Evolutionary conservation across 2,888 invertebrate genomes (phyloP), one percentile per base, ranked within the genome.

Genomic region (Steromphala cineraria): DNA sequence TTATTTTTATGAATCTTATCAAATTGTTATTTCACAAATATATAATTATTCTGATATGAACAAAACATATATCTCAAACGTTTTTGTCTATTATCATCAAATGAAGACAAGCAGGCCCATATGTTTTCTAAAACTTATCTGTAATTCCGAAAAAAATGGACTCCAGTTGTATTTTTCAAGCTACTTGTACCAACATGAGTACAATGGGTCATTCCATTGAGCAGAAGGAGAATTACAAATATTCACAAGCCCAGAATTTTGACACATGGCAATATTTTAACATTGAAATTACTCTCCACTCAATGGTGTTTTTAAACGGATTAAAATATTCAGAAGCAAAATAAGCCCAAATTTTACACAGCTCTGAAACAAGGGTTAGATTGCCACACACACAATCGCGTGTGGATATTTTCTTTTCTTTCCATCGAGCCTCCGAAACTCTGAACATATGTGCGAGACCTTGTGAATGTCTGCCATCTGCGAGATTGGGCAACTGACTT

Each of bases 221-320:
- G 46, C 46, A 46, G 46, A 13, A 13, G 13, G 10, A 46, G 62
- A 24, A 62, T 28, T 36, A 31, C 31, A 71, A 40, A 40, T 71
- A 71, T 36, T 71, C 71, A 71, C 19, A 3, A 40, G 31, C 71
- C 7, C 19, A 36, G 15, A 36, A 31, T 19, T 28, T 40, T 15
- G 71, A 31, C 71, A 71, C 71, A 40, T 71, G 71, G 71, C 40
- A 71, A 24, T 46, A 24, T 71, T 71, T 71, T 71, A 71, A 71
- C 71, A n/a, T 19, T 71, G 71, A 71, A 40, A 36, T 71, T 31
- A 71, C 31, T 4, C 15, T 24, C 71, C 71, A 71, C 71, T 71
- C 71, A 71, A 71, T 71, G 40, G 31, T 71, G 71, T 71, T 71
- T 71, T 71, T 71, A 71, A 71, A 71, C 36, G 71, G 71, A 71